Evolutionary conservation across 2,113 vertebrate species (phyloP), one percentile per base, ranked within the genome.

Genomic region (Engystomops pustulosus): DNA sequence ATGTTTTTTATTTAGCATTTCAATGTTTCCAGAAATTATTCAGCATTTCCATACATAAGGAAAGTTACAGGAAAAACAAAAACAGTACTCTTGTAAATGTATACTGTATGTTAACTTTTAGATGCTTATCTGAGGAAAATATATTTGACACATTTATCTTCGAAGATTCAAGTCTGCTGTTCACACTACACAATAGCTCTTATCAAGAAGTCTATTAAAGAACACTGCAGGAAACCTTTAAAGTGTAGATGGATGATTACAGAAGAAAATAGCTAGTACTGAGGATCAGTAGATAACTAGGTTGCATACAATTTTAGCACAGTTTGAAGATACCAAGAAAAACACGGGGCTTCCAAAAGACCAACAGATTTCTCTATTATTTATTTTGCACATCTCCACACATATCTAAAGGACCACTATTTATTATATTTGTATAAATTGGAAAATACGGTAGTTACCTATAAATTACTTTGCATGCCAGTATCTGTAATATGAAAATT

Each of bases 171-270:
- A 1, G 34, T 67, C 32, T 67, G 0, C 15, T 67, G 62, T 36
- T 32, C 32, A 67, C 32, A 67, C 17, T 67, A 34, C 36, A 67
- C 62, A 36, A 36, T 36, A 36, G 62, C 27, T 34, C 32, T 34
- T 20, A 34, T 36, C 15, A 67, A 67, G 62, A 67, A 67, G 32
- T 34, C 62, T 67, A 67, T 67, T 67, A 67, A 67, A 67, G 17
- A 67, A 36, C 32, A 67, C 62, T 34, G 30, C 62, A 67, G 62
- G 62, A 67, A 36, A 36, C 32, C 62, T 36, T 67, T 67, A 36
- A 34, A 34, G 32, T 36, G 32, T 67, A 67, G 62, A 30, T 67
- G 62, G 30, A 67, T 67, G 30, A 67, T 67, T 67, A 67, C 30
- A 67, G 18, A 36, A 20, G 62, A 67, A 67, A 36, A 67, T 34